Evolutionary conservation across 2,888 invertebrate species (phyloP).

Genomic region (Cybosia mesomella): DNA sequence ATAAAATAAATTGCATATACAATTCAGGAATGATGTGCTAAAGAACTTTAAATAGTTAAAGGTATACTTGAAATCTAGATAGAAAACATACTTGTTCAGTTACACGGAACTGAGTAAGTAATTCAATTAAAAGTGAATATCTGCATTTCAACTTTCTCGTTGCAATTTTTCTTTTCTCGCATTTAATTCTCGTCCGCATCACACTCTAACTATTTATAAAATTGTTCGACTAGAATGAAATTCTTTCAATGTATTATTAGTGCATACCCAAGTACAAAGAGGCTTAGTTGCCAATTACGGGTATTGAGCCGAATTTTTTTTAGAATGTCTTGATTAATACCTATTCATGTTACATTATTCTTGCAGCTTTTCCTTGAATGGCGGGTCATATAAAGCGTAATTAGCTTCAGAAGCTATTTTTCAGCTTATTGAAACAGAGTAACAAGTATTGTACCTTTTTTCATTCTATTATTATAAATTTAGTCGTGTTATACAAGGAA

Average conservation of each 20-base stretch:
- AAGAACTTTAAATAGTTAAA: neutral
- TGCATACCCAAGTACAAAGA: neutral
- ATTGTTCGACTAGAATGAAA: constrained; percentile 52
- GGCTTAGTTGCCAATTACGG: constrained; percentile 20
- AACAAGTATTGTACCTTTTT: neutral
- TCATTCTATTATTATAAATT: neutral
- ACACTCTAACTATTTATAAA: constrained; percentile 55
- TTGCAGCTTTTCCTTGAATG: neutral
- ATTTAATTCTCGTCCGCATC: constrained; percentile 56
- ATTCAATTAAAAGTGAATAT: constrained; percentile 26
- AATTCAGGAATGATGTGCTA: neutral
- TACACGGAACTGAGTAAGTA: constrained; percentile 18
- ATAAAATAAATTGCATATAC: neutral
- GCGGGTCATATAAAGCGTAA: neutral
- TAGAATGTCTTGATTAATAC: constrained; percentile 22
- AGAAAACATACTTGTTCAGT: constrained; percentile 11
- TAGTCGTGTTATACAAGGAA: too few relatives aligned
- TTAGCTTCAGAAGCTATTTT: neutral
- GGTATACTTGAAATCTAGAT: neutral
- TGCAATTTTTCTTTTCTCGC: constrained; percentile 41
- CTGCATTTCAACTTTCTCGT: constrained; percentile 20
- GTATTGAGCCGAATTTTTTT: constrained; percentile 27
- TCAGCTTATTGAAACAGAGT: neutral
- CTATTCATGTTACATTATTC: constrained; percentile 19
- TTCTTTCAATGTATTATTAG: constrained; percentile 54